A percentile compares a stretch with the other conserved stretches of the same genome.
These are phyloP conservation scores for Caranx ignobilis DNA, from an alignment of 2,113 vertebrate genomes.

Conservation along the genomic window DNA sequence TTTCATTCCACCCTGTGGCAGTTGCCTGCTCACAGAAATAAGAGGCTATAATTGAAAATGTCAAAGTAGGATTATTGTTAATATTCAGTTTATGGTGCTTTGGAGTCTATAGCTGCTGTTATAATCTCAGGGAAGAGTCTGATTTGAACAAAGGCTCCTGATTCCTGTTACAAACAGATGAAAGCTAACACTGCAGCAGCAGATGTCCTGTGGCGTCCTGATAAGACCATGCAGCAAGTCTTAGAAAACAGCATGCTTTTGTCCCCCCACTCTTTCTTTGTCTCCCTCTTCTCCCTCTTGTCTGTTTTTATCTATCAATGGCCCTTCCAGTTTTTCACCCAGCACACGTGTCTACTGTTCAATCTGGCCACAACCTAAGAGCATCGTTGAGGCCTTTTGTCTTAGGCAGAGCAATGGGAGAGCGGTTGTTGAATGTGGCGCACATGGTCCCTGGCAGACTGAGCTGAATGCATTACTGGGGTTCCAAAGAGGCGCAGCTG, in stretches of 20 bases:
- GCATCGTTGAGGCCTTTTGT: slow-evolving; percentile 66
- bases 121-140: slow-evolving; percentile 2
- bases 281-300: slow-evolving; percentile 12
- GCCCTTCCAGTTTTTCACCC: slow-evolving; percentile 32
- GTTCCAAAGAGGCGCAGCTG: slow-evolving; percentile 80
- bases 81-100: slow-evolving; percentile 4
- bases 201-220: slow-evolving; percentile 61
- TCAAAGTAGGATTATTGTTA: slow-evolving; percentile 10
- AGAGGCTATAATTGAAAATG: neutral
- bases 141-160: slow-evolving; percentile 15
- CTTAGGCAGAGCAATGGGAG: slow-evolving; percentile 57
- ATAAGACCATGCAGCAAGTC: slow-evolving; percentile 49
- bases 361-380: slow-evolving; percentile 31
- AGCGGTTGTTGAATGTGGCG: slow-evolving; percentile 65
- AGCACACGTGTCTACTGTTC: slow-evolving; percentile 22
- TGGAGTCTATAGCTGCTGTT: slow-evolving; percentile 12
- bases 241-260: slow-evolving; percentile 8
- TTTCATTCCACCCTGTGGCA: neutral
- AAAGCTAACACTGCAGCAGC: slow-evolving; percentile 47
- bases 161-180: slow-evolving; percentile 23
- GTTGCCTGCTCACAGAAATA: slow-evolving; percentile 1
- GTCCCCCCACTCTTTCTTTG: slow-evolving; percentile 31
- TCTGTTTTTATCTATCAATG: slow-evolving; percentile 52
- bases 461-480: slow-evolving; percentile 78
- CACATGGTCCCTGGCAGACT: slow-evolving; percentile 71